A percentile compares a stretch with the other conserved stretches of the same genome.
Evolutionary conservation across 2,113 vertebrate genomes (phyloP).

Genomic region (Speoplatyrhinus poulsoni): DNA sequence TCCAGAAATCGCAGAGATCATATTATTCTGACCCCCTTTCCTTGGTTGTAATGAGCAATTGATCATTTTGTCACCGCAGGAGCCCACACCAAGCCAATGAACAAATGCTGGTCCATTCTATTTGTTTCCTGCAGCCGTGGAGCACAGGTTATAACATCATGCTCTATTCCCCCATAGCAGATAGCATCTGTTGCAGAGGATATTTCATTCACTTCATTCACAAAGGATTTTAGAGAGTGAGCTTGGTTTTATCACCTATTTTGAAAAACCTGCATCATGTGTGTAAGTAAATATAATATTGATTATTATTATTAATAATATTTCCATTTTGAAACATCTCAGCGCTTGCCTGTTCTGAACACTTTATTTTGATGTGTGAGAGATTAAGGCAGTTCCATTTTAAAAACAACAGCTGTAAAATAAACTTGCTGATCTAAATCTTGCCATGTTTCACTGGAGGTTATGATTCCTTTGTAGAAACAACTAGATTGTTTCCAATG

Average conservation of each 20-base stretch:
- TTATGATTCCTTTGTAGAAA: too few species aligned
- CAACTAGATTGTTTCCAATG: too few species aligned
- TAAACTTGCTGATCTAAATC: too few species aligned
- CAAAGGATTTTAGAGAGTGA: conserved; percentile 22
- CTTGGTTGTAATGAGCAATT: conserved; percentile 64
- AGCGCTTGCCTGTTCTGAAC: background rate
- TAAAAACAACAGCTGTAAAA: too few species aligned
- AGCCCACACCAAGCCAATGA: conserved; percentile 32
- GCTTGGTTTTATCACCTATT: conserved; percentile 24
- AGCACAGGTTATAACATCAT: conserved; percentile 56
- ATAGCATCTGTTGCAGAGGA: conserved; percentile 59
- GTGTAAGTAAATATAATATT: conserved; percentile 10
- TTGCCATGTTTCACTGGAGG: too few species aligned
- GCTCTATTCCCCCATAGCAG: conserved; percentile 52
- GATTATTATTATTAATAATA: conserved; percentile 22
- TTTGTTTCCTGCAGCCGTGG: conserved; percentile 54
- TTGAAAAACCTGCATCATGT: conserved; percentile 21
- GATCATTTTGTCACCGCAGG: conserved; percentile 54
- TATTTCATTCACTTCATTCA: conserved; percentile 50
- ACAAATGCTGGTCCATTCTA: conserved; percentile 51
- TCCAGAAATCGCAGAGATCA: conserved; percentile 42
- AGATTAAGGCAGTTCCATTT: too few species aligned
- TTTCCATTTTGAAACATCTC: conserved; percentile 21
- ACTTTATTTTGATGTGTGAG: too few species aligned
- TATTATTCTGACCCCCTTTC: conserved; percentile 52